Evolutionary conservation across 2,888 invertebrate genomes (phyloP).

Genomic region (Mesorhabditis sp.): DNA sequence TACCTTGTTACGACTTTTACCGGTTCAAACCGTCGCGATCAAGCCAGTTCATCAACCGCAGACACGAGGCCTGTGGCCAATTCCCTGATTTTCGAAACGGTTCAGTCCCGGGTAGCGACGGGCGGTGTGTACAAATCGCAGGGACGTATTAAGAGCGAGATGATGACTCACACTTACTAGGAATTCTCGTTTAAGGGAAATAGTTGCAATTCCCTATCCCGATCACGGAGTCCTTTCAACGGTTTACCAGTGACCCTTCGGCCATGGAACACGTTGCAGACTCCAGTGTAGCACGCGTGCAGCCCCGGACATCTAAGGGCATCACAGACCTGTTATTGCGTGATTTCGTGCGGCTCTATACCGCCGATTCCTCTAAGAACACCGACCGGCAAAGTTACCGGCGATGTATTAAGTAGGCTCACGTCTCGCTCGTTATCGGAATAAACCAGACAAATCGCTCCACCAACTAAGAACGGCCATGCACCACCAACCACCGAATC

Average conservation of each 20-base stretch:
- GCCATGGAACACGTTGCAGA: slow-evolving; percentile 62
- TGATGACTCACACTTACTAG: slow-evolving; percentile 72
- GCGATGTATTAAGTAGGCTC: slow-evolving; percentile 68
- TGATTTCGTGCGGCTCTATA: slow-evolving; percentile 66
- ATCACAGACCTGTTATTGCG: slow-evolving; percentile 71
- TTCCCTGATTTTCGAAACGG: slow-evolving; percentile 31
- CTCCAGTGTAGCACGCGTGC: slow-evolving; percentile 70
- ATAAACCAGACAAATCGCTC: slow-evolving; percentile 74
- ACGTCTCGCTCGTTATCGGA: slow-evolving; percentile 74
- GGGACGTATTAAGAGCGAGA: slow-evolving; percentile 71
- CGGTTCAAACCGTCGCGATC: too few relatives aligned
- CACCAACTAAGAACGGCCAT: slow-evolving; percentile 73
- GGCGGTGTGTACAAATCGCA: slow-evolving; percentile 73
- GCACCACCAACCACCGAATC: too few relatives aligned
- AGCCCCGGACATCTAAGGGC: slow-evolving; percentile 69
- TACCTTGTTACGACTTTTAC: too few relatives aligned
- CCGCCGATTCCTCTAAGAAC: slow-evolving; percentile 68
- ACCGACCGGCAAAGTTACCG: slow-evolving; percentile 56
- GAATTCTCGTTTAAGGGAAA: slow-evolving; percentile 68
- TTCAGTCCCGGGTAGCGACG: slow-evolving; percentile 66
- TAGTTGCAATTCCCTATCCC: slow-evolving; percentile 70
- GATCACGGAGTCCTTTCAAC: slow-evolving; percentile 71
- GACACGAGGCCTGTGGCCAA: slow-evolving; percentile 11
- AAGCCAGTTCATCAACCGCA: too few relatives aligned
- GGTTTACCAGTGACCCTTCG: too few relatives aligned